Evolutionary conservation across 2,888 invertebrate species (phyloP), one percentile per base, ranked within the genome.

Genomic region (Mechanitis mazaeus): DNA sequence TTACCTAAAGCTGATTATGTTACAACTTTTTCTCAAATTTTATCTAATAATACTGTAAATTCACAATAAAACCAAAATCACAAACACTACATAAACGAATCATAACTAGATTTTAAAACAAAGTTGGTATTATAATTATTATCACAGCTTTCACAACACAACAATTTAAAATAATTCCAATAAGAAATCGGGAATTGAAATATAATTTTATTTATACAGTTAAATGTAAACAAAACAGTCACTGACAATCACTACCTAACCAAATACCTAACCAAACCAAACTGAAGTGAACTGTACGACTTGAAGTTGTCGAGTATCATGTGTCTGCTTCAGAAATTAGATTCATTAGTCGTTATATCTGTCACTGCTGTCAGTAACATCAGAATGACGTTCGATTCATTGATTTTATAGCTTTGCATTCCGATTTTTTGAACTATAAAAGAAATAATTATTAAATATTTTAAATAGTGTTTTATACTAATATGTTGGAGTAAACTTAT

Each of bases 71-170:
- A 63, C 60, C 60, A 66, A 66, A 66, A 66, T 61, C 67, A 66
- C 67, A 64, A 63, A n/a, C n/a, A 33, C 46, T 47, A 38, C 33
- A 60, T 55, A 57, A 61, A 35, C 45, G 45, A 45, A 59, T 50
- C 60, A 60, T 65, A 61, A 64, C 55, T 42, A 42, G 42, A 42
- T 5, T 42, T 42, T 42, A 42, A 42, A 9, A 9, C 11, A 42
- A 42, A 42, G 42, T 9, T 38, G 9, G 42, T 53, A 45, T 7
- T 46, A 9, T 58, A 67, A 69, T 69, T 77, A 78, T 77, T 82
- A 83, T 20, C 20, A 20, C 80, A 78, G 73, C 61, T 58, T 64
- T 68, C 83, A 82, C 78, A 79, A 79, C 73, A 75, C 75, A 71
- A 9, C 3, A 42, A 42, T 9, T 42, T 2, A 42, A 9, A 42